Percentiles rank a stretch among this genome's conserved stretches.
These are phyloP conservation scores for Nasonia vitripennis DNA, from an alignment of 1,140 invertebrate species.

Conservation along the genomic window DNA sequence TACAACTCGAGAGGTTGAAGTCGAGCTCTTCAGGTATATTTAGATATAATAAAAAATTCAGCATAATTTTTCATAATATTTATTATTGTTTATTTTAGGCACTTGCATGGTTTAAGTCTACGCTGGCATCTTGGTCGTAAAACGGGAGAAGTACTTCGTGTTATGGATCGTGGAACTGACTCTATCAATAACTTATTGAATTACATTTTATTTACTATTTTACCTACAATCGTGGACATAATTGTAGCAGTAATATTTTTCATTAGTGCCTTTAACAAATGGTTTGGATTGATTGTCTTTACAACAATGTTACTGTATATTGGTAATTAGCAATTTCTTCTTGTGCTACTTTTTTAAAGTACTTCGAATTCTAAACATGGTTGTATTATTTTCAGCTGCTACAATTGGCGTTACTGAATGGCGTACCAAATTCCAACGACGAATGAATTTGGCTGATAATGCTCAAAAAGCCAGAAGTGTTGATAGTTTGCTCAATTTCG, in stretches of 20 bases:
- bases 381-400: constrained; percentile 77
- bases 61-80: constrained; percentile 34
- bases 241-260: constrained; percentile 95
- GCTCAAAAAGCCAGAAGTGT: constrained; percentile 92
- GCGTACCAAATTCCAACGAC: constrained; percentile 94
- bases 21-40: constrained; percentile 74
- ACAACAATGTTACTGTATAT: constrained; percentile 94
- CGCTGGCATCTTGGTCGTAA: constrained; percentile 94
- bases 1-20: constrained; percentile 93
- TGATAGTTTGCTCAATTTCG: constrained; percentile 97
- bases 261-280: constrained; percentile 89
- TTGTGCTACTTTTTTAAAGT: constrained; percentile 3
- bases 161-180: constrained; percentile 97
- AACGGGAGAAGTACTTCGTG: constrained; percentile 94
- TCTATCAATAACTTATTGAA: constrained; percentile 95
- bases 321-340: constrained; percentile 79
- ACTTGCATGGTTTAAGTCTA: constrained; percentile 90
- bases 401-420: constrained; percentile 95
- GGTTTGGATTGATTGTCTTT: constrained; percentile 96
- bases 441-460: constrained; percentile 96
- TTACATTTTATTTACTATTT: constrained; percentile 91
- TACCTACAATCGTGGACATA: constrained; percentile 95
- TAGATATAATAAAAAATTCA: neutral
- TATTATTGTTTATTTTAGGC: constrained; percentile 71
- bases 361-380: neutral